phyloP scores from a whole-genome alignment of 2,113 vertebrate genomes.

The Tupaia tana region DNA sequence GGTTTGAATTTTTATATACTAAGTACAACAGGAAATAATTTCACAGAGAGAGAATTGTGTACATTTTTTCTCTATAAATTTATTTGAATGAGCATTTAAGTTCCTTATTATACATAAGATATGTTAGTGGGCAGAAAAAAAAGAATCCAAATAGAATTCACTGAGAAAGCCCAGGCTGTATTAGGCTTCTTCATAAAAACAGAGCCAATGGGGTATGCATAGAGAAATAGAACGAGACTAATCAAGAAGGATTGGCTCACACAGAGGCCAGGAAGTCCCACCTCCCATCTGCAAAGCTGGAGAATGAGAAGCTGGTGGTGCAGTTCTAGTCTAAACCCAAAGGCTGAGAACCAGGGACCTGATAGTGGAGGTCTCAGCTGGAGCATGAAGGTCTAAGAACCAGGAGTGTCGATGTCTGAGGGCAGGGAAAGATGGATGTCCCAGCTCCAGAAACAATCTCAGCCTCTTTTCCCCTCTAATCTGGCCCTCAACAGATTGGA shows the following conservation, averaged over 20 bases:
- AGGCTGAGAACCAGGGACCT: not conserved
- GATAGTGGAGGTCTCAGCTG: not conserved
- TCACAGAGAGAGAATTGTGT: not conserved
- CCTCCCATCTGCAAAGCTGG: not conserved
- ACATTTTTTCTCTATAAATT: not conserved
- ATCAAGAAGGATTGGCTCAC: not conserved
- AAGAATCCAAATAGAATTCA: not conserved
- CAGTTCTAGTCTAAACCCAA: not conserved
- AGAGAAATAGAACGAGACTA: not conserved
- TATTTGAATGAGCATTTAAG: constrained; percentile 27
- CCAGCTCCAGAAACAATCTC: not conserved
- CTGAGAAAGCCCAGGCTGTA: not conserved
- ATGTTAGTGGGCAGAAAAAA: not conserved
- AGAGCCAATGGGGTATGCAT: not conserved
- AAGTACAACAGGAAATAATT: constrained; percentile 39
- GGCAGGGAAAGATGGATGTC: not conserved
- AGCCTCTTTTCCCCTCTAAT: not conserved
- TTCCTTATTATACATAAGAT: not conserved
- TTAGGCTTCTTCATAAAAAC: not conserved
- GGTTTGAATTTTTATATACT: constrained; percentile 25
- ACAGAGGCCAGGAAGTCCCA: not conserved
- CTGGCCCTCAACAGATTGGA: not conserved
- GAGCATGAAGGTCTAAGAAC: not conserved
- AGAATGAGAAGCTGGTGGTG: not conserved
- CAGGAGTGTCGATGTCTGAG: not conserved